Evolutionary conservation across 2,113 vertebrate species (phyloP).

Genomic region (Passer domesticus): DNA sequence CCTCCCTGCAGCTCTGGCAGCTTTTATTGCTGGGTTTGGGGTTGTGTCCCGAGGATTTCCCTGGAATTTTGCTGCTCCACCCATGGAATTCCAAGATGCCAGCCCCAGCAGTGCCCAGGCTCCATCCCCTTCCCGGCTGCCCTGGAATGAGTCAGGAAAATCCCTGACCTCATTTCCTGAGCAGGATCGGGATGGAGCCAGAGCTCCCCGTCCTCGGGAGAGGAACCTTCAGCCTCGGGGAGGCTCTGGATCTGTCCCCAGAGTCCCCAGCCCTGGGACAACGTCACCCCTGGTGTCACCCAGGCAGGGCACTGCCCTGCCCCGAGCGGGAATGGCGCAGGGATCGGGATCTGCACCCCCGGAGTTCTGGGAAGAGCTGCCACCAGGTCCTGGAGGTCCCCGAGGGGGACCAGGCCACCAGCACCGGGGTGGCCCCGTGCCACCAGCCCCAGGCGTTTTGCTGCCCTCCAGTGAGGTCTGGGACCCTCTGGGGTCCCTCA

Average conservation of each 20-base stretch:
- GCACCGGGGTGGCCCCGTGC: too few relatives aligned
- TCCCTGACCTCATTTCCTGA: neutral
- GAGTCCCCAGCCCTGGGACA: neutral
- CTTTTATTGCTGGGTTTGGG: neutral
- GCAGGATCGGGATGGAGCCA: neutral
- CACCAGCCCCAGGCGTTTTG: neutral
- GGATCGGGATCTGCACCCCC: too few relatives aligned
- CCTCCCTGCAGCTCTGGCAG: neutral
- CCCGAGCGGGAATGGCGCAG: too few relatives aligned
- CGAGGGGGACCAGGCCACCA: neutral
- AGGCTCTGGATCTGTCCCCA: neutral
- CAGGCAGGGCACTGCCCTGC: neutral
- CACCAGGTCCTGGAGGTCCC: neutral
- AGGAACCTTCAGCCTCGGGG: neutral
- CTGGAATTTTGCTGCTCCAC: neutral
- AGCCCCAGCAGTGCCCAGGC: neutral
- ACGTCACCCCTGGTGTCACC: neutral
- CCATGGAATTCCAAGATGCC: neutral
- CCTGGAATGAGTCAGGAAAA: neutral
- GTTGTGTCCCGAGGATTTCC: neutral
- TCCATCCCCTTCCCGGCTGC: too few relatives aligned
- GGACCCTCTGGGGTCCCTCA: neutral
- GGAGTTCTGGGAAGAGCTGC: neutral
- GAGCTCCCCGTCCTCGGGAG: neutral
- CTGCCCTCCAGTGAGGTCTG: conserved; percentile 51